phyloP scores from a whole-genome alignment of 2,888 invertebrate genomes.

The Leucophenga maculata region DNA sequence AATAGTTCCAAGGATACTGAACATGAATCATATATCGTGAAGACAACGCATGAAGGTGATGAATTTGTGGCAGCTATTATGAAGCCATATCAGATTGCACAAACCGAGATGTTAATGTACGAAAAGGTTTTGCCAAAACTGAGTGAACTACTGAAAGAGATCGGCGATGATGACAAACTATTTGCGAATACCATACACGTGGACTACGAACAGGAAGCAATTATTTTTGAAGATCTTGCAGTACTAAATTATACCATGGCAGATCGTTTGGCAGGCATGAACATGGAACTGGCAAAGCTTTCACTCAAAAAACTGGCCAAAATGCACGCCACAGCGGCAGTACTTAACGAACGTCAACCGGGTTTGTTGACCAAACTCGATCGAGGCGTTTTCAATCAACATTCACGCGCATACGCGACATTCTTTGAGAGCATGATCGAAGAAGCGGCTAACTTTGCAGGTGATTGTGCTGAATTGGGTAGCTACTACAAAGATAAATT shows the following conservation, averaged over 20 bases:
- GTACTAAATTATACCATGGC: conserved; percentile 49
- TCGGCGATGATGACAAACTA: conserved; percentile 49
- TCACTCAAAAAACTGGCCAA: conserved; percentile 71
- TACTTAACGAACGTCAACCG: conserved; percentile 68
- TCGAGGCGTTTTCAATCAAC: conserved; percentile 66
- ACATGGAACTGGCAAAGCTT: conserved; percentile 69
- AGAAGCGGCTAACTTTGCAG: conserved; percentile 58
- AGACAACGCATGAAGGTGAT: conserved; percentile 59
- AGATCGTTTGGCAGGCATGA: conserved; percentile 66
- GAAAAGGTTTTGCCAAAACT: conserved; percentile 59
- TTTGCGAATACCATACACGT: conserved; percentile 60
- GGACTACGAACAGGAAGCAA: conserved; percentile 57
- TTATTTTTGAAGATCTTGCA: conserved; percentile 61
- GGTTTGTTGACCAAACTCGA: conserved; percentile 54
- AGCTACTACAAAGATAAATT: conserved; percentile 61
- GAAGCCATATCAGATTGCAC: conserved; percentile 52
- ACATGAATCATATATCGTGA: conserved; percentile 53
- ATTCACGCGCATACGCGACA: conserved; percentile 55
- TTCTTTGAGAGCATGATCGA: conserved; percentile 56
- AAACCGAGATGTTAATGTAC: conserved; percentile 65
- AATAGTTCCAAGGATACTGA: conserved; percentile 34
- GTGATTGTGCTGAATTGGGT: conserved; percentile 56
- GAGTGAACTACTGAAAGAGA: conserved; percentile 43
- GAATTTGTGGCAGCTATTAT: conserved; percentile 48
- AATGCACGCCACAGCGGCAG: conserved; percentile 74